Conservation (phyloP, 2,888 invertebrate genomes). For the Amorpha juglandis region DNA sequence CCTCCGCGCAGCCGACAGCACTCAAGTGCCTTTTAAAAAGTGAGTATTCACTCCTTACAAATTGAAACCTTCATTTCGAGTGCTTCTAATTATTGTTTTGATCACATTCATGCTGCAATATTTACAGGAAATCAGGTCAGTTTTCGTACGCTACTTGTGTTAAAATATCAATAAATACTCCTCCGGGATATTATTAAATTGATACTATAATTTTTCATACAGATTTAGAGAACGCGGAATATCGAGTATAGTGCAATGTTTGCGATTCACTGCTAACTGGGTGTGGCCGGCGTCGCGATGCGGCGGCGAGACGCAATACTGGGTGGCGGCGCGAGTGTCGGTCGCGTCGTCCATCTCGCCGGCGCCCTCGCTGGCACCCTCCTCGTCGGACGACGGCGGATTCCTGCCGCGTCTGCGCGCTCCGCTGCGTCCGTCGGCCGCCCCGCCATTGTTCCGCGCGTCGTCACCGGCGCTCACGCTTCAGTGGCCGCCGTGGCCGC, state of each 20-base stretch:
- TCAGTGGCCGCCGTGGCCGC: conserved; percentile 82
- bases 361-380: conserved; percentile 70
- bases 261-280: conserved; percentile 86
- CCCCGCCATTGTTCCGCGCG: conserved; percentile 74
- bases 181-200: not conserved
- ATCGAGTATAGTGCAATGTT: conserved; percentile 93
- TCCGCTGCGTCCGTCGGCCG: conserved; percentile 86
- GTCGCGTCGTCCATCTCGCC: conserved; percentile 57
- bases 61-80: not conserved
- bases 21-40: conserved; percentile 99
- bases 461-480: conserved; percentile 74
- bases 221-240: conserved; percentile 97
- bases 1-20: conserved; percentile 96
- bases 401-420: conserved; percentile 86
- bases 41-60: conserved; percentile 83
- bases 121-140: conserved; percentile 64
- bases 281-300: conserved; percentile 91
- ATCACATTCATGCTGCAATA: conserved; percentile 32
- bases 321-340: conserved; percentile 56
- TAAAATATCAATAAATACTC: not conserved
- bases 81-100: conserved; percentile 32
- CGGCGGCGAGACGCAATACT: conserved; percentile 64
- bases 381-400: conserved; percentile 92
- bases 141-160: conserved; percentile 31
- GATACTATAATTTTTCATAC: conserved; percentile 41